Evolutionary conservation across 2,113 vertebrate genomes (phyloP).

Genomic region (Gadus macrocephalus): DNA sequence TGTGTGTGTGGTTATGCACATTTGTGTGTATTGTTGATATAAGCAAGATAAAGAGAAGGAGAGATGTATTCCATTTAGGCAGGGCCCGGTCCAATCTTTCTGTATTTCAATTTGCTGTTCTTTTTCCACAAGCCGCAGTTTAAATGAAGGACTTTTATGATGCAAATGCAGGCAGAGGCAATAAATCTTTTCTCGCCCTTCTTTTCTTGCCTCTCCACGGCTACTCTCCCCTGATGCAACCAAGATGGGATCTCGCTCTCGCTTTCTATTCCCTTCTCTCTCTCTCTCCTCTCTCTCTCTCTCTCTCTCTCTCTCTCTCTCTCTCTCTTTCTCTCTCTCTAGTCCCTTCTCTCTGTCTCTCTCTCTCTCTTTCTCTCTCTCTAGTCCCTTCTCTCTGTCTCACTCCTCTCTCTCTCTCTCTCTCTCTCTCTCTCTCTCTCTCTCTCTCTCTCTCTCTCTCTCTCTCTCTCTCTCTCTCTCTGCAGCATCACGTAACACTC

Average conservation of each 20-base stretch:
- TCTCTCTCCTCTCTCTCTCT: slow-evolving; percentile 9
- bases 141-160: slow-evolving; percentile 65
- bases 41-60: slow-evolving; percentile 11
- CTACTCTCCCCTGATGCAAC: slow-evolving; percentile 49
- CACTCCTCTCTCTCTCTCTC: not conserved
- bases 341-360: slow-evolving; percentile 12
- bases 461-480: slow-evolving; percentile 14
- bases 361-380: not conserved
- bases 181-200: slow-evolving; percentile 57
- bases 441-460: not conserved
- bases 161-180: slow-evolving; percentile 60
- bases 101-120: slow-evolving; percentile 58
- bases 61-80: slow-evolving; percentile 11
- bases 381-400: no score
- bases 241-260: slow-evolving; percentile 38
- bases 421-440: slow-evolving; percentile 16
- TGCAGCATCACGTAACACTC: slow-evolving; percentile 55
- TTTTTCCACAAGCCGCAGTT: slow-evolving; percentile 43
- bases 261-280: not conserved
- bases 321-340: no score
- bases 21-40: not conserved
- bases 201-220: slow-evolving; percentile 28
- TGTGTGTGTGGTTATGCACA: no score
- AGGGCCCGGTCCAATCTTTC: slow-evolving; percentile 19
- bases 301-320: slow-evolving; percentile 5